phyloP scores from a whole-genome alignment of 2,888 invertebrate genomes.

The Hirudinaria manillensis region DNA sequence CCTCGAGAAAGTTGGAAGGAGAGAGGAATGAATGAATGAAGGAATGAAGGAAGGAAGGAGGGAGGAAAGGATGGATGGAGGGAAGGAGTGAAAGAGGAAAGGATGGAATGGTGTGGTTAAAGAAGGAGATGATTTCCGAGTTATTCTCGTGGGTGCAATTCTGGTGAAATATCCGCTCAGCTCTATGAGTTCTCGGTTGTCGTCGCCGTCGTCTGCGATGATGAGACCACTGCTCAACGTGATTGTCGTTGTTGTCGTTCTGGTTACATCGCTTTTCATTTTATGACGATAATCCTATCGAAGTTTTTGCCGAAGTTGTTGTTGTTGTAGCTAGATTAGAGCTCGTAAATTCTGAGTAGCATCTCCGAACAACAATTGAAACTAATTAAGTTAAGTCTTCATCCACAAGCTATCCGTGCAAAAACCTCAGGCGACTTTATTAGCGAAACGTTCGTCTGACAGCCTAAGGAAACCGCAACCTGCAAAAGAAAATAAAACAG shows the following conservation, averaged over 20 bases:
- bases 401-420: too few species aligned
- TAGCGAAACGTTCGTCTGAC: too few species aligned
- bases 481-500: too few species aligned
- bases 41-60: constrained; percentile 9
- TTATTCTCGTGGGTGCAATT: background rate
- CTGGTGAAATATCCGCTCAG: background rate
- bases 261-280: background rate
- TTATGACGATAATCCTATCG: background rate
- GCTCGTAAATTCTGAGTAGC: too few species aligned
- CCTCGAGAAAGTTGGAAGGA: constrained; percentile 7
- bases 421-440: too few species aligned
- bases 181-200: background rate
- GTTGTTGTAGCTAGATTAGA: background rate
- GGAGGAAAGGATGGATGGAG: constrained; percentile 7
- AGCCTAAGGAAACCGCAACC: too few species aligned
- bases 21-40: constrained; percentile 3
- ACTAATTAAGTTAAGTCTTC: too few species aligned
- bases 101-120: background rate
- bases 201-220: background rate
- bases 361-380: too few species aligned
- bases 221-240: background rate
- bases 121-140: background rate
- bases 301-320: background rate
- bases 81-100: background rate
- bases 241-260: background rate